Evolutionary conservation across 1,140 invertebrate species (phyloP).

Genomic region (Drosophila micromelanica): DNA sequence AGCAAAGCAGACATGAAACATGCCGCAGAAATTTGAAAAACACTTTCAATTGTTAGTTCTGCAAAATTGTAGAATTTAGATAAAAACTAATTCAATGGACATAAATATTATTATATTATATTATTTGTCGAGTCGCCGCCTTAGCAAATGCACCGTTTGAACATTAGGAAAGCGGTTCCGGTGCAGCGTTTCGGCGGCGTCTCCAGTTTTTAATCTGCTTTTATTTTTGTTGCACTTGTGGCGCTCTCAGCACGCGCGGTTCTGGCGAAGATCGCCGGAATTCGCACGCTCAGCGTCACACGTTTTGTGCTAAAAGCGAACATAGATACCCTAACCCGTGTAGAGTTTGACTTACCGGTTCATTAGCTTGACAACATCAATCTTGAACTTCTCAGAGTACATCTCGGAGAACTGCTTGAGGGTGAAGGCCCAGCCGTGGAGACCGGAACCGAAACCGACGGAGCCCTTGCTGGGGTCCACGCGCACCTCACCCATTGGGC

Average conservation of each 20-base stretch:
- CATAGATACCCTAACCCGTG: too few species aligned
- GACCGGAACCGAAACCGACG: conserved; percentile 99
- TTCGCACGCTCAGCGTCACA: conserved; percentile 73
- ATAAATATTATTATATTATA: too few species aligned
- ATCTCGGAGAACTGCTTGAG: conserved; percentile 99
- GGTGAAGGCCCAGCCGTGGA: conserved; percentile 99
- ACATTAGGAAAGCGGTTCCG: conserved; percentile 88
- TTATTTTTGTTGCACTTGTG: conserved; percentile 81
- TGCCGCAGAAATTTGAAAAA: too few species aligned
- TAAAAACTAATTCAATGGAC: too few species aligned
- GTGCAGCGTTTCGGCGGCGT: conserved; percentile 85
- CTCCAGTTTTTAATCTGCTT: conserved; percentile 73
- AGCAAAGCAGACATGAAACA: too few species aligned
- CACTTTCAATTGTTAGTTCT: too few species aligned
- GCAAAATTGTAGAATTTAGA: too few species aligned
- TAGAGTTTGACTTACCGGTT: conserved; percentile 87
- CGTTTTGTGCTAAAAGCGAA: conserved; percentile 83
- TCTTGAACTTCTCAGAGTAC: conserved; percentile 99
- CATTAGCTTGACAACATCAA: conserved; percentile 98
- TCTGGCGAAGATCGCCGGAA: conserved; percentile 43
- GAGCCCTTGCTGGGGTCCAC: conserved; percentile 99
- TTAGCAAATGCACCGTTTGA: conserved; percentile 85
- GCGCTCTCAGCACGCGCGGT: conserved; percentile 66
- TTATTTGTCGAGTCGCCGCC: conserved; percentile 56
- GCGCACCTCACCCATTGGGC: conserved; percentile 99